phyloP scores from a whole-genome alignment of 1,140 invertebrate genomes.

The Archegozetes longisetosus region DNA sequence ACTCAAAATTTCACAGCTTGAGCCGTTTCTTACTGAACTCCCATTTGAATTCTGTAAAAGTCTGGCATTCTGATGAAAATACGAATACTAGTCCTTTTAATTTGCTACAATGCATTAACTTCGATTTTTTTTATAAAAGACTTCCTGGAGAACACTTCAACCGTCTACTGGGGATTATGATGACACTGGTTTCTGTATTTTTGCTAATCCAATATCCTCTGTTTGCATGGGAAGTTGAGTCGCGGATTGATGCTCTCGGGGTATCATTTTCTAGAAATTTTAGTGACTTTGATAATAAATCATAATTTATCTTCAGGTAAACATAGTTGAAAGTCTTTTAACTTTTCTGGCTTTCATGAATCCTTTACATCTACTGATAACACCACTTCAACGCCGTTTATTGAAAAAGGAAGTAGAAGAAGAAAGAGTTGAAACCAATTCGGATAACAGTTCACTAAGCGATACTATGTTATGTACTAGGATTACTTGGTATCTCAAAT shows the following conservation, averaged over 20 bases:
- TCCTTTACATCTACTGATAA: slow-evolving; percentile 17
- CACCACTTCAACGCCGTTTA: slow-evolving; percentile 15
- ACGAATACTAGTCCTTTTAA: neutral
- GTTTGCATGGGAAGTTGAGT: slow-evolving; percentile 20
- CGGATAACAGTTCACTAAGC: too few species aligned
- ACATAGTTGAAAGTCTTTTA: slow-evolving; percentile 13
- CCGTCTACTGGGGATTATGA: slow-evolving; percentile 22
- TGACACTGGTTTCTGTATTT: slow-evolving; percentile 17
- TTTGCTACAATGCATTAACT: too few species aligned
- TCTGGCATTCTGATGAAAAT: too few species aligned
- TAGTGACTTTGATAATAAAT: neutral
- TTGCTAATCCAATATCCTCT: slow-evolving; percentile 22
- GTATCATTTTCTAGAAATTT: slow-evolving; percentile 11
- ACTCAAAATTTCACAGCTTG: too few species aligned
- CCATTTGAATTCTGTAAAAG: too few species aligned
- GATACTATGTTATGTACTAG: too few species aligned
- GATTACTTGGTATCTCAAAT: too few species aligned
- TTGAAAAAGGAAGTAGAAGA: slow-evolving; percentile 16
- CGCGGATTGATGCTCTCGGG: slow-evolving; percentile 12
- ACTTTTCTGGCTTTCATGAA: slow-evolving; percentile 16
- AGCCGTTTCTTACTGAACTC: too few species aligned
- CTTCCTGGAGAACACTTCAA: slow-evolving; percentile 22
- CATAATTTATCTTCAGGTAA: slow-evolving; percentile 15
- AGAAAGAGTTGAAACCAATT: neutral
- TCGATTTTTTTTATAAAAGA: slow-evolving; percentile 12